Evolutionary conservation across 1,140 invertebrate genomes (phyloP).

Genomic region (Dreissena polymorpha): DNA sequence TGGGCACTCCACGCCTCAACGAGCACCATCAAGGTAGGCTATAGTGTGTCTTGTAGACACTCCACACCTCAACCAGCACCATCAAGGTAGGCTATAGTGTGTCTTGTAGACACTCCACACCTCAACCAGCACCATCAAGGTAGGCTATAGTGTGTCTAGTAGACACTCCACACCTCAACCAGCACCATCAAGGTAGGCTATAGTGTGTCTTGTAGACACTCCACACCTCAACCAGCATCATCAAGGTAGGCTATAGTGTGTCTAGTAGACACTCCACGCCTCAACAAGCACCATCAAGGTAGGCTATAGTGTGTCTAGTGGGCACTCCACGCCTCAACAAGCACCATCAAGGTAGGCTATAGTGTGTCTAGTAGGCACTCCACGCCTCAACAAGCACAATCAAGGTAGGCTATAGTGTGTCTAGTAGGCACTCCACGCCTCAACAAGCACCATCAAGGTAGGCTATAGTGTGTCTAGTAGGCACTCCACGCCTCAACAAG

Average conservation of each 20-base stretch:
- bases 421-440: slow-evolving; percentile 33
- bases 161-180: slow-evolving; percentile 39
- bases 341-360: slow-evolving; percentile 31
- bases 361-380: slow-evolving; percentile 13
- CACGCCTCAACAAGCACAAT: slow-evolving; percentile 32
- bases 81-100: slow-evolving; percentile 22
- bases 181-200: slow-evolving; percentile 35
- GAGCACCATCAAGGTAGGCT: slow-evolving; percentile 40
- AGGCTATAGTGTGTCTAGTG: neutral
- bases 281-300: slow-evolving; percentile 40
- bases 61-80: slow-evolving; percentile 37
- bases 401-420: slow-evolving; percentile 16
- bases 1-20: slow-evolving; percentile 36
- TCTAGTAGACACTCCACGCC: slow-evolving; percentile 34
- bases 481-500: slow-evolving; percentile 37
- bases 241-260: slow-evolving; percentile 23
- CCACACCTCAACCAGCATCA: slow-evolving; percentile 32
- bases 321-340: slow-evolving; percentile 41
- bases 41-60: neutral
- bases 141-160: neutral
- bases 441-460: slow-evolving; percentile 40
- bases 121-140: slow-evolving; percentile 38
- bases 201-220: slow-evolving; percentile 1
- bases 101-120: slow-evolving; percentile 30
- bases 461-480: neutral